Base-by-base conservation (phyloP, 2,888 invertebrate species). In the Hypomecis punctinalis region DNA sequence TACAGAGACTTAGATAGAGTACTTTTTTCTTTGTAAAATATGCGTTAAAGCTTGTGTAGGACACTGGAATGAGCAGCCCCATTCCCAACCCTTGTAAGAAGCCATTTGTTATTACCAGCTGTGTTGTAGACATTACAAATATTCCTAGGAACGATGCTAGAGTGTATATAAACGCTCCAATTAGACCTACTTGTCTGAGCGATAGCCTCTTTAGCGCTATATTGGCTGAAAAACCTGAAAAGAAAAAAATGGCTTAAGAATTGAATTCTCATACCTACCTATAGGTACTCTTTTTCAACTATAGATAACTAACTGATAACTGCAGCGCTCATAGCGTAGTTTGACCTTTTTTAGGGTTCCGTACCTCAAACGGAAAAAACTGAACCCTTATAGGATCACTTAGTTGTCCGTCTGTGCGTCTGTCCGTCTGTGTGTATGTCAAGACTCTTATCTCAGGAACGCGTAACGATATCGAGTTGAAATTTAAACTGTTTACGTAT, bases 21-120 rank as follows among this genome's bases (percentile, higher is more conserved):
- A 95, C 94, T 71, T 96, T 93, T 80, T 94, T 95, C 84, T 95
- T 94, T 13, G 95, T 94, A 73, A 97, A 97, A 76, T 96, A 97
- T 66, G 95, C 94, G 76, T 96, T 96, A 74, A 97, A 96, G 63
- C 95, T 95, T 0, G 96, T 95, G 74, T 95, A 96, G 0, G 95
- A 93, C 45, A 96, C 94, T n/a, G 96, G 96, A 73, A 96, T 93
- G 75, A 96, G 94, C 5, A 97, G 81, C 0, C 97, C 97, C 81
- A 96, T 94, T 60, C 96, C 96, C 35, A 93, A 75, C 75, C 95
- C 95, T 86, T 94, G 95, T 6, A 96, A 82, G 66, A 96, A 82
- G 61, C 96, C 95, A 85, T 94, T 96, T 33, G 95, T 94, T 62
- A 96, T 76, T 48, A 95, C 92, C 75, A 96, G 84, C 73, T 96